phyloP scores from a whole-genome alignment of 37 sponge, comb jelly and placozoan species.

The Crambe crambe region DNA sequence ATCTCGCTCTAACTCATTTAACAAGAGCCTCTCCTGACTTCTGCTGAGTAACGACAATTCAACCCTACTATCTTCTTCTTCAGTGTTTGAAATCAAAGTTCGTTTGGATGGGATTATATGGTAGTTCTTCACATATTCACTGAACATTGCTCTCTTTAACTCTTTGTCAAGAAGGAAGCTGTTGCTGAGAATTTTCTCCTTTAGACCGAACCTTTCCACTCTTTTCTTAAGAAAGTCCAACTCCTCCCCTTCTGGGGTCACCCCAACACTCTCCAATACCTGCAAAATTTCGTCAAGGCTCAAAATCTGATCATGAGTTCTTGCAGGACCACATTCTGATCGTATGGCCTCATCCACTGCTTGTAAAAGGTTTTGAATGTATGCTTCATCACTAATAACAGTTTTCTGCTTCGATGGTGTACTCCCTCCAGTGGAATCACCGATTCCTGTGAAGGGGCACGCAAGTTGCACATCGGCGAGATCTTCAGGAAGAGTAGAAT shows the following conservation, averaged over 20 bases:
- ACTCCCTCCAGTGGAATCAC: not conserved
- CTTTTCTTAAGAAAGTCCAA: not conserved
- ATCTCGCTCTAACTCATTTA: conserved; percentile 1
- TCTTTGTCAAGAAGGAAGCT: not conserved
- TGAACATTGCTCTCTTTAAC: no score
- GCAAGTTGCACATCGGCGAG: not conserved
- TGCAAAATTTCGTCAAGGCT: not conserved
- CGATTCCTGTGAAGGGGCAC: not conserved
- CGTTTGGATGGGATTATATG: no score
- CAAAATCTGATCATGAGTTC: not conserved
- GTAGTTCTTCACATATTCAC: no score
- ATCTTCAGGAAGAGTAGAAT: no score
- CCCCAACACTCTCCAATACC: not conserved
- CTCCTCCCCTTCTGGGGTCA: not conserved
- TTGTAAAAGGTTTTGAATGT: not conserved
- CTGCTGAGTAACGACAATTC: not conserved
- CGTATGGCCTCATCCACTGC: not conserved
- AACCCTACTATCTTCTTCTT: not conserved
- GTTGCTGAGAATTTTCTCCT: not conserved
- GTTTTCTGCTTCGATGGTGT: not conserved
- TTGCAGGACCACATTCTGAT: not conserved
- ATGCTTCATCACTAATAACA: not conserved
- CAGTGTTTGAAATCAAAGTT: not conserved
- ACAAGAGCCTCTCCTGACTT: not conserved
- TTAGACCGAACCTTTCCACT: not conserved